These are phyloP conservation scores for Oceanites oceanicus DNA, from an alignment of 2,113 vertebrate genomes.

Conservation along the genomic window DNA sequence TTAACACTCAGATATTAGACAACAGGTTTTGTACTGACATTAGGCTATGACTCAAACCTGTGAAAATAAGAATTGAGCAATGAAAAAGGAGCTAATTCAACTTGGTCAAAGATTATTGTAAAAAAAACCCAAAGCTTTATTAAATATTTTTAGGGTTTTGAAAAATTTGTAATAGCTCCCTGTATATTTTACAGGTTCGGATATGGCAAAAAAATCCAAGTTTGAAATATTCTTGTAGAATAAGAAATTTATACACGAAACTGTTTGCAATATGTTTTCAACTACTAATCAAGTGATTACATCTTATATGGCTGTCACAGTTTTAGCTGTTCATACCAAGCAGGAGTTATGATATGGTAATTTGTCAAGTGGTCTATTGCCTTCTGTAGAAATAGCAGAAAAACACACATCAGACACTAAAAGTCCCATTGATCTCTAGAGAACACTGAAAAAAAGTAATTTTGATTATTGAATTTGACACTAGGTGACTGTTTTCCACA, in stretches of 20 bases:
- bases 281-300: background rate
- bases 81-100: background rate
- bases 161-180: background rate
- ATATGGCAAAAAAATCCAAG: background rate
- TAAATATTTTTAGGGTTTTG: background rate
- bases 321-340: background rate
- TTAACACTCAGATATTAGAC: background rate
- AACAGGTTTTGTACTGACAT: background rate
- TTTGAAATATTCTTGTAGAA: background rate
- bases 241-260: background rate
- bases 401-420: background rate
- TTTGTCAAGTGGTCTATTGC: background rate
- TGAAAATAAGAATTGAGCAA: background rate
- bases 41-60: background rate
- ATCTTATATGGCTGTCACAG: background rate
- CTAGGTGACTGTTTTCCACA: background rate
- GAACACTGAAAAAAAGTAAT: background rate
- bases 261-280: background rate
- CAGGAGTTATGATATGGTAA: background rate
- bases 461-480: background rate
- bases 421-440: background rate
- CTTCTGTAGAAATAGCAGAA: background rate
- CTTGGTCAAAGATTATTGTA: background rate
- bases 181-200: background rate
- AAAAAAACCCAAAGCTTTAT: background rate